Base-by-base conservation (phyloP, 37 sponge, comb jelly and placozoan species). In the Aplysina aerophoba region DNA sequence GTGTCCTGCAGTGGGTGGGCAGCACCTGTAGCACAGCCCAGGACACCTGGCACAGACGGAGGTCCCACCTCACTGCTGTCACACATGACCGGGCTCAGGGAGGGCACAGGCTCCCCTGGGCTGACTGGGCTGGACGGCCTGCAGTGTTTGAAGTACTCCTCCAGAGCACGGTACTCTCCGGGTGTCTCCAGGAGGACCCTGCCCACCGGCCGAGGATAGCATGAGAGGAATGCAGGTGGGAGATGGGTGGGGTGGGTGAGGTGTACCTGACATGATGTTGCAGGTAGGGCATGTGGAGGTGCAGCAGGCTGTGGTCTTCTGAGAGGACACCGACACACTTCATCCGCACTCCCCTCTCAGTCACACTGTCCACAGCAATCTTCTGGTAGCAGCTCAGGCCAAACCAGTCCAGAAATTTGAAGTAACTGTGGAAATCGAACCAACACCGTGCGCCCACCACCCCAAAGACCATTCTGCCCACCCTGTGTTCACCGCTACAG, bases 271-370 rank as follows among this genome's bases (percentile, higher is more conserved):
- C 91, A 87, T 91, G 93, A 69, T 85, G 75, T 56, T 86, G 86
- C 21, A 97, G 88, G 78, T 90, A 94, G 36, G 90, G 92, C 85
- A 85, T 87, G 88, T 99, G 99, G 4, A 78, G 73, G 82, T 85
- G 92, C 33, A 99, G 88, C 73, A 85, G 63, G 22, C 73, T 73
- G 80, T 91, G 95, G 57, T 85, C 80, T 50, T 83, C 73, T 31
- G 90, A 83, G 41, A 99, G 81, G 57, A 99, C 87, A 1, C 99
- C 99, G 14, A 99, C 96, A 33, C 90, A 87, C 87, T 93, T 97
- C 99, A 99, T 99, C 20, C 99, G 85, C 8, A 91, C 99, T 0
- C 98, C 98, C 59, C 99, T 85, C 87, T 99, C 99, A 55, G 86
- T 92, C 36, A 80, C 85, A 55, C 85, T 93, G 57, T 67, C 85